phyloP scores from a whole-genome alignment of 2,797 vertebrate genomes.

The Glyptemys insculpta region DNA sequence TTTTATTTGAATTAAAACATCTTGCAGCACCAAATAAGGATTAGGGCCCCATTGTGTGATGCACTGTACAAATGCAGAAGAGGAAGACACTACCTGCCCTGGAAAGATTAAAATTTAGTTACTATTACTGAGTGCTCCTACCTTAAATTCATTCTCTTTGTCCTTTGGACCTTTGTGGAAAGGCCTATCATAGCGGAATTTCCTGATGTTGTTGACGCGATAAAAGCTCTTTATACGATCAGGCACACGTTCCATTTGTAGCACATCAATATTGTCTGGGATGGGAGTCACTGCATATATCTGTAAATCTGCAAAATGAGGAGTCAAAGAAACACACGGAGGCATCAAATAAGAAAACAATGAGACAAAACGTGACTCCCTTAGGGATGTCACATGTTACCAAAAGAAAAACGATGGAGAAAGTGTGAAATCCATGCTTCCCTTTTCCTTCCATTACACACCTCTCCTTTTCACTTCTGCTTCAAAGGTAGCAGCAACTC shows the following conservation, averaged over 20 bases:
- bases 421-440: background rate
- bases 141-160: conserved; percentile 99
- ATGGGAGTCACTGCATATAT: conserved; percentile 98
- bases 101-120: background rate
- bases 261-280: conserved; percentile 93
- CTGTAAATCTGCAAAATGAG: conserved; percentile 89
- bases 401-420: background rate
- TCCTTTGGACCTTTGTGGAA: conserved; percentile 98
- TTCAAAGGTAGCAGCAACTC: background rate
- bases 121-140: conserved; percentile 59
- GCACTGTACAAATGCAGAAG: background rate
- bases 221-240: conserved; percentile 99
- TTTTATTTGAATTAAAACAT: background rate
- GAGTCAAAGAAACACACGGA: conserved; percentile 85
- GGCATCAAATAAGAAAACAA: background rate
- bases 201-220: conserved; percentile 96
- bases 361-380: background rate
- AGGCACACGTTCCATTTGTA: conserved; percentile 97
- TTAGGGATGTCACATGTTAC: background rate
- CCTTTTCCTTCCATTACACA: background rate
- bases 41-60: background rate
- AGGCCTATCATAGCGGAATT: conserved; percentile 97
- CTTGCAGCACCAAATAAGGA: background rate
- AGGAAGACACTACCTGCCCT: background rate
- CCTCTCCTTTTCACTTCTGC: background rate